Evolutionary conservation across 2,113 vertebrate species (phyloP).

Genomic region (Pipra filicauda): DNA sequence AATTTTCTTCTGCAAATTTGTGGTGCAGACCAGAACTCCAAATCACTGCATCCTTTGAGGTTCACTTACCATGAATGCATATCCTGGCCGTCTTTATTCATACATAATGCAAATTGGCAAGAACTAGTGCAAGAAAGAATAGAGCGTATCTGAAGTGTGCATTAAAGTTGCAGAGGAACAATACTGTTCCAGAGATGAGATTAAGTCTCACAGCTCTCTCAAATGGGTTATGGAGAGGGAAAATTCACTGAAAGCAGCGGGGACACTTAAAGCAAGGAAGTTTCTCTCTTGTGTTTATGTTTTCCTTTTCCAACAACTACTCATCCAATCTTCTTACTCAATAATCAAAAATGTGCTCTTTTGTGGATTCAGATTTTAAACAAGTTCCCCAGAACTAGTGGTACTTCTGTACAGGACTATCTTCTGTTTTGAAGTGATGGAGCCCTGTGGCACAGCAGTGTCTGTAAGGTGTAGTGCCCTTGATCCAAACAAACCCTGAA

Average conservation of each 20-base stretch:
- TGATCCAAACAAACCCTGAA: neutral
- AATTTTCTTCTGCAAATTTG: neutral
- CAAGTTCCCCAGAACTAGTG: neutral
- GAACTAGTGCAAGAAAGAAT: neutral
- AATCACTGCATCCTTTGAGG: neutral
- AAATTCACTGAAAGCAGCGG: neutral
- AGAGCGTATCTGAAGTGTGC: neutral
- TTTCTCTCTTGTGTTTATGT: neutral
- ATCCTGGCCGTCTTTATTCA: neutral
- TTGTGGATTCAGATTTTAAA: neutral
- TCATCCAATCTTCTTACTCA: neutral
- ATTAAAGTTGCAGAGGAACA: conserved; percentile 22
- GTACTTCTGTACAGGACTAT: neutral
- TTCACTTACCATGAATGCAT: neutral
- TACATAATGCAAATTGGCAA: neutral
- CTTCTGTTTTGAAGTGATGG: neutral
- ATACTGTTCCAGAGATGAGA: neutral
- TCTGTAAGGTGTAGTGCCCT: neutral
- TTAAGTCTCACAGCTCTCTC: neutral
- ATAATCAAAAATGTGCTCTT: neutral
- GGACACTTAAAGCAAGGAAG: neutral
- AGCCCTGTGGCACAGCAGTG: neutral
- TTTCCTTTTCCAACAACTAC: neutral
- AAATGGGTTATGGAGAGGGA: neutral
- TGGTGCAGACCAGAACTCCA: neutral